These are phyloP conservation scores for Sarcophaga subvicina DNA, from an alignment of 2,888 invertebrate species.

Conservation along the genomic window DNA sequence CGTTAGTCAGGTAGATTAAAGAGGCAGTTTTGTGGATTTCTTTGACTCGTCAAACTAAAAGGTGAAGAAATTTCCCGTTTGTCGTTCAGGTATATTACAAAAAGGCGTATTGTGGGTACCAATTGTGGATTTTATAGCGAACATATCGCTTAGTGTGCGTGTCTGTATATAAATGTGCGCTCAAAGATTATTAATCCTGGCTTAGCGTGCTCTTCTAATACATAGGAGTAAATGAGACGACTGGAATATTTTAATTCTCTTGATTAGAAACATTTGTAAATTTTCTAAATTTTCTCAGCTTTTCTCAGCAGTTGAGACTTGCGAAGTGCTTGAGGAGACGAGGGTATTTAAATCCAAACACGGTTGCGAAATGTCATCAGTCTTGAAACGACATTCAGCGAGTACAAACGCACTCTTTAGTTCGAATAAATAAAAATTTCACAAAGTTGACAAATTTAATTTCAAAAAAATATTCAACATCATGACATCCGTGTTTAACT, in stretches of 20 bases:
- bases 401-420: constrained; percentile 18
- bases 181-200: constrained; percentile 26
- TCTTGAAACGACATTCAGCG: constrained; percentile 40
- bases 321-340: too few species aligned
- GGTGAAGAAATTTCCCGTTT: constrained; percentile 23
- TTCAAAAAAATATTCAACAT: not conserved
- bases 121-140: constrained; percentile 50
- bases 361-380: constrained; percentile 56
- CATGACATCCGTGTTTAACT: constrained; percentile 79
- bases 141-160: not conserved
- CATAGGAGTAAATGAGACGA: constrained; percentile 24
- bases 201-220: constrained; percentile 7
- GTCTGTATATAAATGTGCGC: not conserved
- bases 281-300: constrained; percentile 8
- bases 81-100: constrained; percentile 48
- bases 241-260: constrained; percentile 26
- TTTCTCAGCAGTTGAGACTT: too few species aligned
- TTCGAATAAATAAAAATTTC: not conserved
- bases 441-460: not conserved
- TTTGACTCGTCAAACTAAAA: constrained; percentile 54
- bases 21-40: constrained; percentile 62
- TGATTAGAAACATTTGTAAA: constrained; percentile 63
- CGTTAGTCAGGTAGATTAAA: constrained; percentile 52
- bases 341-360: constrained; percentile 15
- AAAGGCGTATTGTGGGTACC: constrained; percentile 55